Evolutionary conservation across 2,113 vertebrate species (phyloP).

Genomic region (Scolopax mira): DNA sequence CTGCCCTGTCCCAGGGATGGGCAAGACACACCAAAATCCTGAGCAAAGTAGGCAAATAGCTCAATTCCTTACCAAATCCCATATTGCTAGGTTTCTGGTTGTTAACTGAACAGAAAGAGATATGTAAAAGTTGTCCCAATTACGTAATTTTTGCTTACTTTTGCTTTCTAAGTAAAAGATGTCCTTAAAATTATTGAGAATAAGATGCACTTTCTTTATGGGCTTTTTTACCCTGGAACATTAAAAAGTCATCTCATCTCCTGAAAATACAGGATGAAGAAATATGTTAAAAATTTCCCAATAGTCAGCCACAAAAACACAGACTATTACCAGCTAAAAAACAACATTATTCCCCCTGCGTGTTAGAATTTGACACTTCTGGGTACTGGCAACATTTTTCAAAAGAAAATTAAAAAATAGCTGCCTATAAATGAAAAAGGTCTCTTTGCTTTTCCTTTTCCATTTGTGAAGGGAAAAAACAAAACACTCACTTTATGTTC

Average conservation of each 20-base stretch:
- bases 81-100: neutral
- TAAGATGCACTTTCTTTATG: neutral
- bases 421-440: neutral
- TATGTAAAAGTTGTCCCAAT: neutral
- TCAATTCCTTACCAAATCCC: no score
- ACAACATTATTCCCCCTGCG: constrained; percentile 25
- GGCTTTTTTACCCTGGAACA: neutral
- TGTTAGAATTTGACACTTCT: constrained; percentile 59
- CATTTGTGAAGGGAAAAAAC: neutral
- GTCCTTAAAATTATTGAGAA: neutral
- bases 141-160: neutral
- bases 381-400: constrained; percentile 15
- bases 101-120: neutral
- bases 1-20: neutral
- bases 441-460: neutral
- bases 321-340: constrained; percentile 42
- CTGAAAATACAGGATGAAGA: constrained; percentile 14
- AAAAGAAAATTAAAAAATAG: constrained; percentile 22
- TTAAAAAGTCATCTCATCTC: constrained; percentile 10
- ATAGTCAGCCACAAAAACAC: constrained; percentile 47
- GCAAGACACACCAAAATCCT: accelerated
- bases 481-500: neutral
- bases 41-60: neutral
- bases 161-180: neutral
- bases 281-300: constrained; percentile 52